Conservation (phyloP, 2,113 vertebrate species). For the Halichoeres trimaculatus region DNA sequence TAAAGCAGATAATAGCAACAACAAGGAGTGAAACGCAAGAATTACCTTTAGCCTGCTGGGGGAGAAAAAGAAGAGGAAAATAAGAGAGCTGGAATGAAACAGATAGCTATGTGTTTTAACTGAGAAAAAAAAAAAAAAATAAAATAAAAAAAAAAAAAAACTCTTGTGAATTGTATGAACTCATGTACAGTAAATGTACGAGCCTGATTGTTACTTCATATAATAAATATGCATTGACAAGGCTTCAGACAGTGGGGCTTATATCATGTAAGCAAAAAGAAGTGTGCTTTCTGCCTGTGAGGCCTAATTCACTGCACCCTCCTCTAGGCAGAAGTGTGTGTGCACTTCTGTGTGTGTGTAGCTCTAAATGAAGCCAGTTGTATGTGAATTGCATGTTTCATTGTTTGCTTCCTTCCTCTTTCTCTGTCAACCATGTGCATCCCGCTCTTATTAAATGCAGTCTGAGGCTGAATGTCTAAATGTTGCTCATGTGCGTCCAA, state of each 20-base stretch:
- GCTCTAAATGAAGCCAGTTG: slow-evolving; percentile 16
- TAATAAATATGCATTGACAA: background rate
- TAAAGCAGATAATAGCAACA: slow-evolving; percentile 84
- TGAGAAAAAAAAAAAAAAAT: background rate
- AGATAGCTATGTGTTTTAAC: slow-evolving; percentile 1
- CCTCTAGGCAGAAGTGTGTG: slow-evolving; percentile 27
- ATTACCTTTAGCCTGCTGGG: slow-evolving; percentile 52
- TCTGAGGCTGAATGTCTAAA: background rate
- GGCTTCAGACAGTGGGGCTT: background rate
- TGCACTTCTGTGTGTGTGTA: background rate
- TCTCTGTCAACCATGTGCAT: background rate
- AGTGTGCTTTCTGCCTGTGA: slow-evolving; percentile 13
- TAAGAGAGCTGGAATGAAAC: background rate
- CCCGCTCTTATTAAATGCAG: background rate
- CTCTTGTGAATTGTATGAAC: background rate
- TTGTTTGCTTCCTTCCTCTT: slow-evolving; percentile 4
- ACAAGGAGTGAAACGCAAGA: slow-evolving; percentile 59
- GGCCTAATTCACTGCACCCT: slow-evolving; percentile 38
- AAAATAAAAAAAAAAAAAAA: background rate
- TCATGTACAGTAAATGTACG: background rate
- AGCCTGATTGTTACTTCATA: too few relatives aligned
- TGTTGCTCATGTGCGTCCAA: background rate
- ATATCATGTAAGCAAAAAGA: background rate
- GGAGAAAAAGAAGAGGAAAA: background rate
- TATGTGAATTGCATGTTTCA: background rate